phyloP scores from a whole-genome alignment of 2,113 vertebrate species.

The Xiphophorus couchianus region DNA sequence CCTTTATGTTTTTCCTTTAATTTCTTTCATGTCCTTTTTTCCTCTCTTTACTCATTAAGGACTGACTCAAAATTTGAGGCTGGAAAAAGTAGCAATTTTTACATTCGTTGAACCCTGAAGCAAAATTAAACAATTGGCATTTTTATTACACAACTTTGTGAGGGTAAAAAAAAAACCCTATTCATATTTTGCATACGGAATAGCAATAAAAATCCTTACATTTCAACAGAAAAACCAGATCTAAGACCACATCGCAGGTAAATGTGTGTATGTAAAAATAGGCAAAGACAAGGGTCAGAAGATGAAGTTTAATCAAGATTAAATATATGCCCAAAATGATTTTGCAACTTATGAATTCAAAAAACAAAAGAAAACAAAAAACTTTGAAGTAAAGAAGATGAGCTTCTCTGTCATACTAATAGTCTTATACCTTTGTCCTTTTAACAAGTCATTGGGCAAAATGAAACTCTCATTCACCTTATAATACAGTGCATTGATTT shows the following conservation, averaged over 20 bases:
- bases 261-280: background rate
- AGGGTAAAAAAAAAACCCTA: too few relatives aligned
- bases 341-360: slow-evolving; percentile 84
- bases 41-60: too few relatives aligned
- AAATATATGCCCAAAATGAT: slow-evolving; percentile 89
- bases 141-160: too few relatives aligned
- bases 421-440: slow-evolving; percentile 50
- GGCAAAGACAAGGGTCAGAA: slow-evolving; percentile 32
- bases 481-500: slow-evolving; percentile 66
- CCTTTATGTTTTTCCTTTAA: too few relatives aligned
- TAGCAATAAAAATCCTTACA: background rate
- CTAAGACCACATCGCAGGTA: background rate
- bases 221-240: background rate
- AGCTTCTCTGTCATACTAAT: slow-evolving; percentile 54
- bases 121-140: too few relatives aligned
- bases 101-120: too few relatives aligned
- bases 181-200: background rate
- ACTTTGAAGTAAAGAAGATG: slow-evolving; percentile 74
- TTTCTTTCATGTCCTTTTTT: too few relatives aligned
- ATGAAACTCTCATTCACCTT: slow-evolving; percentile 60
- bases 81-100: too few relatives aligned
- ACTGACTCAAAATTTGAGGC: too few relatives aligned
- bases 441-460: slow-evolving; percentile 52
- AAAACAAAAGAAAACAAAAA: slow-evolving; percentile 69
- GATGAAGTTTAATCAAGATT: slow-evolving; percentile 95